Evolutionary conservation across 1,140 invertebrate genomes (phyloP).

Genomic region (Teleogryllus occipitalis): DNA sequence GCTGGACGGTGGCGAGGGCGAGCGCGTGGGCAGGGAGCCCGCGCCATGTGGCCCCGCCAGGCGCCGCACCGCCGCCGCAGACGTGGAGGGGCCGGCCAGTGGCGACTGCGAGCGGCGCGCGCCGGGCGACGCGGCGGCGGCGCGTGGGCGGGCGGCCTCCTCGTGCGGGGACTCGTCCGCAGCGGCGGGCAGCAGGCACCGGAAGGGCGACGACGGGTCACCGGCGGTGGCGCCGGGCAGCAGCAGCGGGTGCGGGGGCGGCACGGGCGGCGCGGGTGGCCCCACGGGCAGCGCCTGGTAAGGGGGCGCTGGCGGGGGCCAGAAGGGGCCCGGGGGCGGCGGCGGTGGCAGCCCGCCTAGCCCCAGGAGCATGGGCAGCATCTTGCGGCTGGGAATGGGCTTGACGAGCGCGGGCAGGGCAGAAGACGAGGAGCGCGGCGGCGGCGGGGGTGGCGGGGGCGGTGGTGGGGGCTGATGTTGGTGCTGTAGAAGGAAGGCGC

Average conservation of each 20-base stretch:
- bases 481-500: conserved; percentile 37
- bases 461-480: conserved; percentile 23
- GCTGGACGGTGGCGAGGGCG: conserved; percentile 14
- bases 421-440: neutral
- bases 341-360: conserved; percentile 10
- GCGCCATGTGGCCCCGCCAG: neutral
- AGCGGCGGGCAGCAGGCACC: conserved; percentile 27
- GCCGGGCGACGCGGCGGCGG: neutral
- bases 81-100: conserved; percentile 22
- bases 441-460: neutral
- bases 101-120: conserved; percentile 19
- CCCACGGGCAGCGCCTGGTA: conserved; percentile 34
- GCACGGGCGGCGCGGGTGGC: conserved; percentile 9
- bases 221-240: conserved; percentile 26
- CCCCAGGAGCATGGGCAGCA: conserved; percentile 15
- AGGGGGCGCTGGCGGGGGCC: conserved; percentile 29
- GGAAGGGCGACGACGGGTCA: neutral
- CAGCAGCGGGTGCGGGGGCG: conserved; percentile 27
- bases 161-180: conserved; percentile 19
- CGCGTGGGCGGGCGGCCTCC: neutral
- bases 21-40: neutral
- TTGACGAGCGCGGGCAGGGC: conserved; percentile 32
- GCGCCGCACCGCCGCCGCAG: neutral
- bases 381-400: conserved; percentile 39
- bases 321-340: conserved; percentile 9